Conservation (phyloP, 1,140 invertebrate genomes). For the Calliphora vicina region DNA sequence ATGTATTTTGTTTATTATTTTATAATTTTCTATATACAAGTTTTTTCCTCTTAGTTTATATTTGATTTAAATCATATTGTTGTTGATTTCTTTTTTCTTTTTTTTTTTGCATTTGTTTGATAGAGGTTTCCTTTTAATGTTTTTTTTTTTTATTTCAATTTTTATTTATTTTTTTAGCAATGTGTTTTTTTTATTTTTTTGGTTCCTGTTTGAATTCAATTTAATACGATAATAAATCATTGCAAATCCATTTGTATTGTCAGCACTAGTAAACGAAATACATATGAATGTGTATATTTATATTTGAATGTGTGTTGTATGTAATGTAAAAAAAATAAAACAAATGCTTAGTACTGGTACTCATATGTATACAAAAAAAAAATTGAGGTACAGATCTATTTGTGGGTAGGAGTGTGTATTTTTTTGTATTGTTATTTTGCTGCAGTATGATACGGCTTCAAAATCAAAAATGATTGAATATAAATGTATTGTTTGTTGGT, state of each 20-base stretch:
- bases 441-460: neutral
- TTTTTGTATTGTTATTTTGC: neutral
- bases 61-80: slow-evolving; percentile 34
- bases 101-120: neutral
- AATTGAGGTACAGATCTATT: no score
- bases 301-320: neutral
- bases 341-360: no score
- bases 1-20: slow-evolving; percentile 17
- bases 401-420: no score
- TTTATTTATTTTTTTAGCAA: neutral
- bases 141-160: slow-evolving; percentile 1
- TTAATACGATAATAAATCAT: slow-evolving; percentile 62
- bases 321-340: neutral
- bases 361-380: no score
- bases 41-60: slow-evolving; percentile 8
- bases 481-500: neutral
- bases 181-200: neutral
- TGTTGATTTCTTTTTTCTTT: neutral
- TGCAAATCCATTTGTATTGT: slow-evolving; percentile 60
- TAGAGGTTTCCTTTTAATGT: neutral
- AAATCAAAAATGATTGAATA: neutral
- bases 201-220: slow-evolving; percentile 49
- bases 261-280: slow-evolving; percentile 44
- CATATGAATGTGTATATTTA: neutral
- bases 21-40: neutral